Evolutionary conservation across 2,113 vertebrate species (phyloP), one percentile per base, ranked within the genome.

Genomic region (Channa argus): DNA sequence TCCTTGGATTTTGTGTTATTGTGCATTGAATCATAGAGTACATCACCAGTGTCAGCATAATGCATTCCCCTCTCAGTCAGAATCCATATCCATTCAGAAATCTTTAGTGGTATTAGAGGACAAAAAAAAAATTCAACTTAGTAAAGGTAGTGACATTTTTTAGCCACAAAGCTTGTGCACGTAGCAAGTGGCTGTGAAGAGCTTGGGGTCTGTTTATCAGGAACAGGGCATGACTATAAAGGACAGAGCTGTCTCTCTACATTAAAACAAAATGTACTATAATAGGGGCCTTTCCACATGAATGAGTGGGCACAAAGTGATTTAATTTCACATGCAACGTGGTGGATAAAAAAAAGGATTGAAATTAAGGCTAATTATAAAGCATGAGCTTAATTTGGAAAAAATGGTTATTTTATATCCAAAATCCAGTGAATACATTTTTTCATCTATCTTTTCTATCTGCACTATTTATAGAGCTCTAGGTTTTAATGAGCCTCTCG

Each of bases 371-470:
- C 71, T 92, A 86, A 90, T 92, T 91, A 92, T 89, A 89, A 91
- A 88, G 65, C 66, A 71, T 83, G 84, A 83, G 71, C 79, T 79
- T 89, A 91, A 93, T 89, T 93, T 85, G 79, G 92, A 92, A 91
- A 90, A 90, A 91, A 89, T 53, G 73, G 79, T 88, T 85, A 81
- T 91, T 91, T 91, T 61, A 82, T 80, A 88, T 88, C 78, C 83
- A 86, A 87, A 91, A 86, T 75, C 72, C 68, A 36, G 55, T 55
- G 79, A 85, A 89, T 79, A 77, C 61, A 43, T 78, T 88, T 86
- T 79, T 77, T 24, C 24, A 82, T 86, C 75, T 64, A 0, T 71
- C 87, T 89, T 51, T 66, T 71, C 47, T 74, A 85, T 89, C 83
- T 74, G 79, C 68, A 91, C 63, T 81, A 77, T 90, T 88, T 90